Conservation (phyloP, 2,888 invertebrate genomes). For the Gibbula magus region DNA sequence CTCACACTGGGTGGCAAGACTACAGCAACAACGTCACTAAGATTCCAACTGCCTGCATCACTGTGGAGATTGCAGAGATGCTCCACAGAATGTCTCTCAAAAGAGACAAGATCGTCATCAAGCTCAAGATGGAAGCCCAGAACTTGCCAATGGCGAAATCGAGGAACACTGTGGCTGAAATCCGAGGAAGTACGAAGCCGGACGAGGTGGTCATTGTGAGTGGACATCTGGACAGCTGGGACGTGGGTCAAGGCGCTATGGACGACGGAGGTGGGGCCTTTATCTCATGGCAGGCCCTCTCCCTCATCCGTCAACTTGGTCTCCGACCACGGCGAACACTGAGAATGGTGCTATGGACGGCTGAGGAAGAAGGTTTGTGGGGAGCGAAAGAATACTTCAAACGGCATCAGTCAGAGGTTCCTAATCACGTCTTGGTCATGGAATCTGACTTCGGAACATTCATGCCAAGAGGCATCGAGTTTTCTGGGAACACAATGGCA, state of each 20-base stretch:
- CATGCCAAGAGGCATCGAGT: constrained; percentile 82
- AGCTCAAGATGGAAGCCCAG: constrained; percentile 82
- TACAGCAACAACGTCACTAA: constrained; percentile 39
- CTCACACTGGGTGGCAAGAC: constrained; percentile 85
- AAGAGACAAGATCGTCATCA: constrained; percentile 73
- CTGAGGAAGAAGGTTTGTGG: constrained; percentile 77
- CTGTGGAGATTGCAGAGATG: constrained; percentile 86
- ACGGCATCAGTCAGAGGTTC: constrained; percentile 74
- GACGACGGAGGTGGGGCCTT: constrained; percentile 88
- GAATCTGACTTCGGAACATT: constrained; percentile 91
- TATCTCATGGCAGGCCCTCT: constrained; percentile 85
- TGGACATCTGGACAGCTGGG: constrained; percentile 91
- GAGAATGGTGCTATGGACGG: constrained; percentile 86
- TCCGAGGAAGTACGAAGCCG: constrained; percentile 55
- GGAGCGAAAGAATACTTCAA: constrained; percentile 41
- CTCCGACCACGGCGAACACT: constrained; percentile 84
- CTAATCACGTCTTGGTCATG: constrained; percentile 85
- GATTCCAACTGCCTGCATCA: constrained; percentile 78
- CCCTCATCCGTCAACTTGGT: constrained; percentile 81
- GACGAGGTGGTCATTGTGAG: constrained; percentile 83
- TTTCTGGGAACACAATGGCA: constrained; percentile 73
- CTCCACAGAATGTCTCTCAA: constrained; percentile 81
- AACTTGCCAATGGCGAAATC: constrained; percentile 80
- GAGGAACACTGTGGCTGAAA: constrained; percentile 78
- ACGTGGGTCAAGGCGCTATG: constrained; percentile 91